Percentiles rank a stretch among this genome's conserved stretches.
Evolutionary conservation across 2,113 vertebrate species (phyloP).

Genomic region (Nycticryphes semicollaris): DNA sequence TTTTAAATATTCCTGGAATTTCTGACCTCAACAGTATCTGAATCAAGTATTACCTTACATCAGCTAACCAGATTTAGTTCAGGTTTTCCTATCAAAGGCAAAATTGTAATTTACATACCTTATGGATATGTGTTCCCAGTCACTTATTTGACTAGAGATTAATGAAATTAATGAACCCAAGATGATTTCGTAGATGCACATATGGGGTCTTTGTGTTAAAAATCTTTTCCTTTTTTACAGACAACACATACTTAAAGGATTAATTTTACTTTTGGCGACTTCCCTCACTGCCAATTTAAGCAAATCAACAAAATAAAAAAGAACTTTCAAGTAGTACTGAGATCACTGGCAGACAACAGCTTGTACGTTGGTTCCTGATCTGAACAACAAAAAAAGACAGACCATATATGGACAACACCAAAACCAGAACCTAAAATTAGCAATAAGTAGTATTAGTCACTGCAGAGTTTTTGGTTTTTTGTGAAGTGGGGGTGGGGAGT

Average conservation of each 20-base stretch:
- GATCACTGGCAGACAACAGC: not conserved
- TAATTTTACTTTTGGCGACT: not conserved
- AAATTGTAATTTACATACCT: not conserved
- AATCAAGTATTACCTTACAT: not conserved
- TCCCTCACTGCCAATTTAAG: not conserved
- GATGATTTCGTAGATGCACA: rapidly evolving
- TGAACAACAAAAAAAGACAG: not conserved
- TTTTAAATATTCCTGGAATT: not conserved
- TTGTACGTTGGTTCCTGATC: not conserved
- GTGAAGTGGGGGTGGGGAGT: not conserved
- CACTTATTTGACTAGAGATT: not conserved
- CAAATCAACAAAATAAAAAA: not conserved
- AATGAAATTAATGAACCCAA: not conserved
- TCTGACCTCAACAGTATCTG: not conserved
- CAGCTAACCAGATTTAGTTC: not conserved
- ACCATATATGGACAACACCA: not conserved
- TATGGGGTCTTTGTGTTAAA: not conserved
- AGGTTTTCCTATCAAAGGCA: not conserved
- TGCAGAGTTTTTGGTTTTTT: not conserved
- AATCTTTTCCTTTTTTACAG: not conserved
- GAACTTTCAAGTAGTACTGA: not conserved
- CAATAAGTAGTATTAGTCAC: not conserved
- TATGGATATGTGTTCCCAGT: not conserved
- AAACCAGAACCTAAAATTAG: not conserved
- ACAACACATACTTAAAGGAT: not conserved